Evolutionary conservation across 2,113 vertebrate genomes (phyloP).

Genomic region (Symphodus melops): DNA sequence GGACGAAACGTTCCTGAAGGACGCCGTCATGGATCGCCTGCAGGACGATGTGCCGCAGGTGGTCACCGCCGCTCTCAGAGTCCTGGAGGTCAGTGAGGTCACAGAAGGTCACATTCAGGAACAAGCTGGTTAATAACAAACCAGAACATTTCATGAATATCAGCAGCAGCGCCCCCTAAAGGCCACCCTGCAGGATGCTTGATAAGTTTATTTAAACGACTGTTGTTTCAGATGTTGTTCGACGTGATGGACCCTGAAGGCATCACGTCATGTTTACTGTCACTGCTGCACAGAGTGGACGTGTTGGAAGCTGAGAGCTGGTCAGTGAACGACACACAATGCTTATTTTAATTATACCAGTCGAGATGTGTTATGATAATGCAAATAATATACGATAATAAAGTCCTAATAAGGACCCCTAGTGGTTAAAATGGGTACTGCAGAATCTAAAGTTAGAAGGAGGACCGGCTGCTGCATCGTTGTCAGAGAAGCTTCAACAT

Average conservation of each 20-base stretch:
- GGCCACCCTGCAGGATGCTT: background rate
- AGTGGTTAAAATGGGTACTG: no score
- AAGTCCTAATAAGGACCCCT: no score
- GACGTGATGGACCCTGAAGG: slow-evolving; percentile 82
- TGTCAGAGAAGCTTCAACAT: no score
- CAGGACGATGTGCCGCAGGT: slow-evolving; percentile 89
- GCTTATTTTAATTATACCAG: no score
- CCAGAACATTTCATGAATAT: no score
- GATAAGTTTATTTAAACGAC: background rate
- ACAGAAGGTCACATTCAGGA: no score
- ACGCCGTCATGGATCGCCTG: slow-evolving; percentile 87
- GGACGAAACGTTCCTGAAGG: slow-evolving; percentile 89
- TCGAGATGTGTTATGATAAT: no score
- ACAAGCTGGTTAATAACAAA: no score
- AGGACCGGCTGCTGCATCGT: no score
- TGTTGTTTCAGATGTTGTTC: slow-evolving; percentile 77
- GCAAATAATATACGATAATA: no score
- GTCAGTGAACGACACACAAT: slow-evolving; percentile 74
- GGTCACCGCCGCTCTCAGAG: slow-evolving; percentile 83
- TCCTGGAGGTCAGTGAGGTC: slow-evolving; percentile 84
- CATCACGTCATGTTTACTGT: slow-evolving; percentile 81
- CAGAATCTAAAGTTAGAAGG: no score
- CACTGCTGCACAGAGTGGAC: slow-evolving; percentile 85
- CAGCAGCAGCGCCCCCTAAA: background rate
- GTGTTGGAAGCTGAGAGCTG: slow-evolving; percentile 80